Evolutionary conservation across 1,140 invertebrate genomes (phyloP).

Genomic region (Samia ricini): DNA sequence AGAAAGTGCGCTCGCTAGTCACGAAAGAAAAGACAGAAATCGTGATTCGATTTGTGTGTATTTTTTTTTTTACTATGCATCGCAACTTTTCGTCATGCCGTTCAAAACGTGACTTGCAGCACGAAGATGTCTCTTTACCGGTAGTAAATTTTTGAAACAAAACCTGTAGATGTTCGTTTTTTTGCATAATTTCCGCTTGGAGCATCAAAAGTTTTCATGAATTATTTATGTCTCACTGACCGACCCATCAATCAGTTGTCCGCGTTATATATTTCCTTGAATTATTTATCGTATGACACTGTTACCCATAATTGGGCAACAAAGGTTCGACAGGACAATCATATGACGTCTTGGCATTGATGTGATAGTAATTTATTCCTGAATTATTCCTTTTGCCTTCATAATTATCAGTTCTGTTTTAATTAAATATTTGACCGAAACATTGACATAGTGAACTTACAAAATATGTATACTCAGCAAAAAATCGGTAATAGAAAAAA

Average conservation of each 20-base stretch:
- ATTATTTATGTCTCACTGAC: neutral
- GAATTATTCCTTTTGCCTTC: neutral
- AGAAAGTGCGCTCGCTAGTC: conserved; percentile 34
- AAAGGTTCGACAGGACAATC: neutral
- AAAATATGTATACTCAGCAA: too few species aligned
- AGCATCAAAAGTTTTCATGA: neutral
- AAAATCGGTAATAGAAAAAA: too few species aligned
- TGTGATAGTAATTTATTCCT: neutral
- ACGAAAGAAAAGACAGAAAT: conserved; percentile 31
- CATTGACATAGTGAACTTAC: too few species aligned
- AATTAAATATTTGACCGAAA: too few species aligned
- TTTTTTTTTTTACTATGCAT: conserved; percentile 19
- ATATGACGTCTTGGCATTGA: neutral
- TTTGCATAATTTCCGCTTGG: neutral
- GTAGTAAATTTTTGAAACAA: neutral
- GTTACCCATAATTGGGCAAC: neutral
- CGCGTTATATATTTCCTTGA: neutral
- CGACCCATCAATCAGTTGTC: neutral
- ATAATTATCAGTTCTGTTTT: neutral
- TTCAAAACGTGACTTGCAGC: conserved; percentile 23
- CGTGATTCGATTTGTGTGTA: conserved; percentile 27
- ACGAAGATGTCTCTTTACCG: conserved; percentile 17
- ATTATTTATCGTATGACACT: neutral
- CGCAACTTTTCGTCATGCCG: conserved; percentile 18
- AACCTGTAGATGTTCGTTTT: neutral